These are phyloP conservation scores for Piprites chloris DNA, from an alignment of 2,113 vertebrate genomes.

Conservation along the genomic window DNA sequence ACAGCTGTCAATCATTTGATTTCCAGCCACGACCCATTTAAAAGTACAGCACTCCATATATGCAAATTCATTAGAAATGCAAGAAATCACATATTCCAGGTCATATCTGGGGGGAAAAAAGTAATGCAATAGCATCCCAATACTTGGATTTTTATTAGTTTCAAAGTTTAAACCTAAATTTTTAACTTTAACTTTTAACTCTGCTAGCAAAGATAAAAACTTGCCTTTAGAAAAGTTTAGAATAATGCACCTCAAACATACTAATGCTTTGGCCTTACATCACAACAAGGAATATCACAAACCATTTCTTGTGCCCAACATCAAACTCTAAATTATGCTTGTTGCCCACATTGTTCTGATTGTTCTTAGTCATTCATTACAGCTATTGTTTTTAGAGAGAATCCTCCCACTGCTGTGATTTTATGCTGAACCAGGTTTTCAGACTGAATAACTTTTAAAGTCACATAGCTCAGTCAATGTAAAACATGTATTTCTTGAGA, in stretches of 20 bases:
- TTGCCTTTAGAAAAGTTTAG: neutral
- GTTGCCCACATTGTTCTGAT: neutral
- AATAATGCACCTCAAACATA: neutral
- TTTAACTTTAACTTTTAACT: neutral
- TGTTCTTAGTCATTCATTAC: neutral
- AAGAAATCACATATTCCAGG: neutral
- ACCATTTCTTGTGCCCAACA: neutral
- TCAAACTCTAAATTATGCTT: neutral
- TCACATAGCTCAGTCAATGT: neutral
- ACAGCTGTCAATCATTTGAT: rapidly evolving
- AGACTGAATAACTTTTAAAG: neutral
- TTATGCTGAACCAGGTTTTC: neutral
- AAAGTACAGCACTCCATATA: neutral
- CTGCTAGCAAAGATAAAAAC: neutral
- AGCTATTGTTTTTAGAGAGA: neutral
- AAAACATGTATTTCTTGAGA: neutral
- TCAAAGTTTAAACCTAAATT: neutral
- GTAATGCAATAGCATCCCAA: neutral
- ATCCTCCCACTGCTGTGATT: neutral
- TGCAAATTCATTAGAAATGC: neutral
- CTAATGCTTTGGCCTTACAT: neutral
- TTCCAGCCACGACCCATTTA: neutral
- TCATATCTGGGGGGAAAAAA: neutral
- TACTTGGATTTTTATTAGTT: neutral
- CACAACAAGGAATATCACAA: neutral